These are phyloP conservation scores for Zophobas morio DNA, from an alignment of 1,140 invertebrate species.

Conservation along the genomic window DNA sequence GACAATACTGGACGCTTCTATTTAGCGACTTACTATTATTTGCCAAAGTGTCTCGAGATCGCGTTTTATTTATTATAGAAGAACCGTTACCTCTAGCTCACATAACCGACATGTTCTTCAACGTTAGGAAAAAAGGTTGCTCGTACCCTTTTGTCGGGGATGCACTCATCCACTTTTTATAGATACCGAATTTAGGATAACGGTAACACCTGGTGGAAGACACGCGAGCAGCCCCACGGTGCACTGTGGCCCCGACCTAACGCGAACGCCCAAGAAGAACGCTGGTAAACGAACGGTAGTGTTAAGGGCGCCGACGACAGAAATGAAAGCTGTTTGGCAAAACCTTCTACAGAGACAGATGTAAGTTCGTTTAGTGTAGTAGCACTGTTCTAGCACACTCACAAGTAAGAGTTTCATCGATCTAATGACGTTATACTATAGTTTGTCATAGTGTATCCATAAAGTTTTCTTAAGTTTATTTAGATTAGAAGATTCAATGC, in stretches of 20 bases:
- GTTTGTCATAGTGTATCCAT: slow-evolving; percentile 48
- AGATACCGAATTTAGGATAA: slow-evolving; percentile 82
- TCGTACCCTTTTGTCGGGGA: neutral
- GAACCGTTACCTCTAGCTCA: slow-evolving; percentile 84
- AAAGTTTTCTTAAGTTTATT: slow-evolving; percentile 34
- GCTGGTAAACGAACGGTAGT: slow-evolving; percentile 78
- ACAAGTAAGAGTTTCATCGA: slow-evolving; percentile 14
- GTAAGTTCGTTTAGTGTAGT: slow-evolving; percentile 70
- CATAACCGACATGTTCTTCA: slow-evolving; percentile 87
- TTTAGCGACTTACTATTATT: slow-evolving; percentile 88
- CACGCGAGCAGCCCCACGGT: slow-evolving; percentile 76
- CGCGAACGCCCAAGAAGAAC: slow-evolving; percentile 73
- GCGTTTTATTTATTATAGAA: slow-evolving; percentile 88
- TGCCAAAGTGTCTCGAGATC: slow-evolving; percentile 86
- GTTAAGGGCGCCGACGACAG: slow-evolving; percentile 83
- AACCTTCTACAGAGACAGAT: slow-evolving; percentile 89
- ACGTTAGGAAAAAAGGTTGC: slow-evolving; percentile 84
- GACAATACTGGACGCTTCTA: slow-evolving; percentile 87
- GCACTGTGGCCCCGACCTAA: slow-evolving; percentile 75
- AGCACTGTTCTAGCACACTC: slow-evolving; percentile 42
- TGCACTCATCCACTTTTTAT: slow-evolving; percentile 35
- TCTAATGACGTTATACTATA: slow-evolving; percentile 34
- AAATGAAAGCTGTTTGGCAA: slow-evolving; percentile 91
- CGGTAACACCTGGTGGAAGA: slow-evolving; percentile 72
- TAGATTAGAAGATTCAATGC: slow-evolving; percentile 20